A percentile compares a stretch with the other conserved stretches of the same genome.
phyloP scores from a whole-genome alignment of 92 coral and sea anemone genomes.

The Epizoanthus illoricatus region DNA sequence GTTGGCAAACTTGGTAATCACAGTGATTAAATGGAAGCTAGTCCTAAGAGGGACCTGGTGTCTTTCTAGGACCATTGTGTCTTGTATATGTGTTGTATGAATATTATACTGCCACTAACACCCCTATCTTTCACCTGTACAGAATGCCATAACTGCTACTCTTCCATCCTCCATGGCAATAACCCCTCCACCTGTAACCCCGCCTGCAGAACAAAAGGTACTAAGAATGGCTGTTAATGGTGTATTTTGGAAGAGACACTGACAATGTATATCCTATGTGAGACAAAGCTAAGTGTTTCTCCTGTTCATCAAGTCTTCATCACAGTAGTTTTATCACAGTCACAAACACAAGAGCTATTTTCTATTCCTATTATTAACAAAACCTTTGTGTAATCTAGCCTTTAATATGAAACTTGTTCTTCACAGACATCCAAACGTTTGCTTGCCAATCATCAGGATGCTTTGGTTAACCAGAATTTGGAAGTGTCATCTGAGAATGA shows the following conservation, averaged over 20 bases:
- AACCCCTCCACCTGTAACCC: slow-evolving; percentile 86
- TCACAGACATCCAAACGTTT: slow-evolving; percentile 33
- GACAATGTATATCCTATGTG: too few species aligned
- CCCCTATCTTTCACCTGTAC: neutral
- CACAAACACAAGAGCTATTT: neutral
- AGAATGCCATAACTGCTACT: slow-evolving; percentile 59
- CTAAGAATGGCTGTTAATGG: neutral
- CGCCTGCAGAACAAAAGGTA: slow-evolving; percentile 82
- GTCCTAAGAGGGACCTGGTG: too few species aligned
- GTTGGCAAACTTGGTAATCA: too few species aligned
- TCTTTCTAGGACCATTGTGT: too few species aligned
- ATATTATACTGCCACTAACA: neutral
- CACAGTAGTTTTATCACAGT: neutral
- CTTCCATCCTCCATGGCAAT: slow-evolving; percentile 85
- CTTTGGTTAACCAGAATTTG: neutral
- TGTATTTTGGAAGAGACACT: neutral
- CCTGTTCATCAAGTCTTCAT: too few species aligned
- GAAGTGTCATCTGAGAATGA: slow-evolving; percentile 38
- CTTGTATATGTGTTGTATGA: neutral
- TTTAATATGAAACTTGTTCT: neutral
- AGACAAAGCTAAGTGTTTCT: too few species aligned
- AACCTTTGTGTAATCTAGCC: too few species aligned
- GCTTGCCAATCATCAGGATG: slow-evolving; percentile 21
- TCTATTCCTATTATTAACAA: too few species aligned
- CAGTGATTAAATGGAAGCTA: too few species aligned